Base-by-base conservation (phyloP, 2,888 invertebrate genomes). In the Synergus laeviventris region DNA sequence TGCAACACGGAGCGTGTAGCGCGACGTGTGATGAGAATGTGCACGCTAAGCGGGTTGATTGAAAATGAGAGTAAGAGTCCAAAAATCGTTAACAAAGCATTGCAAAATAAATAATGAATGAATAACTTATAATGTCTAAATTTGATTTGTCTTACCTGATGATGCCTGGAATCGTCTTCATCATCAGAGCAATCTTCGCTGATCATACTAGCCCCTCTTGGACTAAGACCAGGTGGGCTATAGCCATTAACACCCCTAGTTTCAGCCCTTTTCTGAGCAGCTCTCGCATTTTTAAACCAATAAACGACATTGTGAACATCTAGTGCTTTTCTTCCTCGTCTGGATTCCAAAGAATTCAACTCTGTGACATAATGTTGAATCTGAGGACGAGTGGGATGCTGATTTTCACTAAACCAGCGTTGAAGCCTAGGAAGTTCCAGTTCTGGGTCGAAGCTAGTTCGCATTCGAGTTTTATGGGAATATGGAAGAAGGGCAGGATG, bases 271-370 rank as follows among this genome's bases (percentile, higher is more conserved):
- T 98, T 97, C 89, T 97, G 97, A 1, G 98, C 98, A 1, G 99
- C 99, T 74, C 99, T 93, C 0, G 99, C 98, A 89, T 99, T 99
- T 91, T 99, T 98, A 92, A 99, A 99, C 97, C 97, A 97, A 88
- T 97, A 97, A 18, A 98, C 98, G 18, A 98, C 98, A 89, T 98
- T 98, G 88, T 98, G 98, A 5, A 98, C 96, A 91, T 99, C 98
- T 74, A 99, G 92, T 0, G 98, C 98, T 88, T 98, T 98, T 70
- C 98, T 93, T 1, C 98, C 98, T 74, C 97, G 94, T 60, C 99
- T 94, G 74, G 98, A 98, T 88, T 98, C 98, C 81, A 98, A 92
- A 78, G 95, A 94, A 90, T 99, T 99, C 82, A 99, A 92, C 89
- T 98, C 98, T 85, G 96, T 95, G 76, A 99, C 97, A 91, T 98